Evolutionary conservation across 2,797 vertebrate genomes (phyloP).

Genomic region (Neosalanx taihuensis): DNA sequence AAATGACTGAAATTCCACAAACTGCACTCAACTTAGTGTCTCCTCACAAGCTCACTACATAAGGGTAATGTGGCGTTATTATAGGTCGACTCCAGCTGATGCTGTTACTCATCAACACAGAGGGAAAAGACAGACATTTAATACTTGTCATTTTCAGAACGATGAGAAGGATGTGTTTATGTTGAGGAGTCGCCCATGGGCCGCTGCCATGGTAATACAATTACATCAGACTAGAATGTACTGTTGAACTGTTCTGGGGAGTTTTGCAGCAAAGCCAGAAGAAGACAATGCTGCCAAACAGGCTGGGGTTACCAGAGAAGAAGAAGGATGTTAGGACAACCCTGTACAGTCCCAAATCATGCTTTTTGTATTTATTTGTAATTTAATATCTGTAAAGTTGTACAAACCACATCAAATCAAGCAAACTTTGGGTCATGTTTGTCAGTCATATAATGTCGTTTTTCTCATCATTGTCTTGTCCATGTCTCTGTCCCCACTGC

Average conservation of each 20-base stretch:
- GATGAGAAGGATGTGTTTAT: not conserved
- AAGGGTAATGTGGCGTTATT: not conserved
- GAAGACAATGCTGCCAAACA: slow-evolving; percentile 28
- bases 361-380: slow-evolving; percentile 58
- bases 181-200: not conserved
- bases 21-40: not conserved
- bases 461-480: slow-evolving; percentile 24
- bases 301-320: slow-evolving; percentile 30
- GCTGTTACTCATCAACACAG: not conserved
- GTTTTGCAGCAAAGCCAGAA: slow-evolving; percentile 18
- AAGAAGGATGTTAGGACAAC: slow-evolving; percentile 9
- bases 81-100: not conserved
- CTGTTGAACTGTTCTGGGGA: slow-evolving; percentile 2
- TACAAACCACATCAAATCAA: slow-evolving; percentile 54
- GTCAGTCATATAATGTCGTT: slow-evolving; percentile 48
- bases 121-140: not conserved
- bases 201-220: not conserved
- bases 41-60: not conserved
- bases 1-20: not conserved
- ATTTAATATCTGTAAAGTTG: slow-evolving; percentile 53
- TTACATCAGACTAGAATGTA: not conserved
- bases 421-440: slow-evolving; percentile 79
- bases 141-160: not conserved
- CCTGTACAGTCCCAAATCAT: slow-evolving; percentile 49
- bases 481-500: slow-evolving; percentile 64